Percentiles rank a stretch among this genome's conserved stretches.
phyloP scores from a whole-genome alignment of 2,113 vertebrate species.

The Crotalus viridis region DNA sequence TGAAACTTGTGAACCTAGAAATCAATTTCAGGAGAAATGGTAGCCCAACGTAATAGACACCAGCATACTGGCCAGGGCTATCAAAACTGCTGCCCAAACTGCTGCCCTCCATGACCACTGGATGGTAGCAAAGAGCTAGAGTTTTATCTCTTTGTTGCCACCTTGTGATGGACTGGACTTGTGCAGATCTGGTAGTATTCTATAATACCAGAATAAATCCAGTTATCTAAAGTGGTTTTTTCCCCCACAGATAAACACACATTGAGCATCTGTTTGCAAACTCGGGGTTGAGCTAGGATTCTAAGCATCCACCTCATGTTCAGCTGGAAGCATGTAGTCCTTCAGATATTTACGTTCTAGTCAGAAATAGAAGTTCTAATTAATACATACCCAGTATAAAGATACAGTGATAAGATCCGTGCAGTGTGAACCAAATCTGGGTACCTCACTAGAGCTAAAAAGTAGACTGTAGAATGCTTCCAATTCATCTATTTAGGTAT shows the following conservation, averaged over 20 bases:
- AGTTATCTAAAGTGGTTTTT: neutral
- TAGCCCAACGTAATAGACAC: no score
- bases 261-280: neutral
- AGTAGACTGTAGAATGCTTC: neutral
- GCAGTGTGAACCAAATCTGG: neutral
- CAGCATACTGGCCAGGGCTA: neutral
- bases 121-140: neutral
- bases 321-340: neutral
- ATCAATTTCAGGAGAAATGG: neutral
- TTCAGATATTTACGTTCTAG: neutral
- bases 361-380: neutral
- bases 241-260: neutral
- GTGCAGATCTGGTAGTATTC: neutral
- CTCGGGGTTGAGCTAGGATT: neutral
- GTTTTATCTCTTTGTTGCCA: neutral
- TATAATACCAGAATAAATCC: neutral
- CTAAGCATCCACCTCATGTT: neutral
- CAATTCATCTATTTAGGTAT: neutral
- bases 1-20: neutral
- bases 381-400: neutral
- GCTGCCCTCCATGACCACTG: neutral
- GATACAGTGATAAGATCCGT: neutral
- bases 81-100: neutral
- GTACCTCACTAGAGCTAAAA: neutral
- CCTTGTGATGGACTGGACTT: neutral